phyloP scores from a whole-genome alignment of 1,140 invertebrate species.

The Drosophila burlai region DNA sequence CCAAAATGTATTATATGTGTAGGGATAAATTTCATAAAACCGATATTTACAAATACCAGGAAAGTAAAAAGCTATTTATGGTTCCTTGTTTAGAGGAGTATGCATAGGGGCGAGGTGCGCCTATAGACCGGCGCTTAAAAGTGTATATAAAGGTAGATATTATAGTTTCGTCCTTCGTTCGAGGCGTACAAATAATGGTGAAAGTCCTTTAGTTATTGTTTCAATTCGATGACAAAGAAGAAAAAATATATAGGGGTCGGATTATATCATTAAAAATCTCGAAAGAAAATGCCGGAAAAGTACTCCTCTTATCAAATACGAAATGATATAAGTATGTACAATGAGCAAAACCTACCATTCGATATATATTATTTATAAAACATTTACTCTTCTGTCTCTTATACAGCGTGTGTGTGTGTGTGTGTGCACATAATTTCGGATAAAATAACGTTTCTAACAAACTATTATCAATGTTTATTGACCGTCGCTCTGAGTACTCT shows the following conservation, averaged over 20 bases:
- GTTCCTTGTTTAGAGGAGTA: slow-evolving; percentile 23
- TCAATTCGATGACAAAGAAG: slow-evolving; percentile 19
- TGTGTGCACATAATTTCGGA: slow-evolving; percentile 57
- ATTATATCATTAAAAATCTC: slow-evolving; percentile 28
- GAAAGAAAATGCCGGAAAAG: slow-evolving; percentile 53
- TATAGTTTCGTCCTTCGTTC: slow-evolving; percentile 7
- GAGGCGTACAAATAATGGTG: neutral
- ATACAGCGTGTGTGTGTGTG: slow-evolving; percentile 20
- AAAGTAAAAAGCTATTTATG: slow-evolving; percentile 32
- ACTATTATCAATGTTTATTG: slow-evolving; percentile 53
- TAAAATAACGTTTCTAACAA: slow-evolving; percentile 65
- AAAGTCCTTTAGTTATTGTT: slow-evolving; percentile 13
- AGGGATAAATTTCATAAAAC: slow-evolving; percentile 35
- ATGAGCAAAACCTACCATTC: slow-evolving; percentile 64
- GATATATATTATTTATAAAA: slow-evolving; percentile 62
- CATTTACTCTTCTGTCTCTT: slow-evolving; percentile 32
- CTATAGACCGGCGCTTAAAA: slow-evolving; percentile 27
- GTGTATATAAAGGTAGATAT: slow-evolving; percentile 27
- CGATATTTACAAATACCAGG: slow-evolving; percentile 82
- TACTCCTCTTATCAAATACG: slow-evolving; percentile 64
- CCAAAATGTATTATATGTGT: slow-evolving; percentile 31
- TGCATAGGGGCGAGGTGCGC: slow-evolving; percentile 14
- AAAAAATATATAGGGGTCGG: slow-evolving; percentile 4
- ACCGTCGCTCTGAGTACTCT: slow-evolving; percentile 35
- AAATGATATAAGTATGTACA: slow-evolving; percentile 77